phyloP scores from a whole-genome alignment of 2,888 invertebrate species.

The Drosophila trichaetosa region DNA sequence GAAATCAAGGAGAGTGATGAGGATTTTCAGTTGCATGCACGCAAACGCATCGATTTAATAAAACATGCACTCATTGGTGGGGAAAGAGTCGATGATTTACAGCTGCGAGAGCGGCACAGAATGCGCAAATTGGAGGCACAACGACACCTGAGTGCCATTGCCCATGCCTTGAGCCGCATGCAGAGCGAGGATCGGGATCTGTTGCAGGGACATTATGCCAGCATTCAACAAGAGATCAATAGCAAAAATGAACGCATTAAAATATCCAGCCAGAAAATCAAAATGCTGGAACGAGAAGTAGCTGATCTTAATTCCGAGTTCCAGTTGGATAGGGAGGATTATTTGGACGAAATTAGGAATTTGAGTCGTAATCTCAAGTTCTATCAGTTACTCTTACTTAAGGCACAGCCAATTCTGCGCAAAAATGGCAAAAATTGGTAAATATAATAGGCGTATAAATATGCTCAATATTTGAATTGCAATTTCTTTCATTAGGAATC shows the following conservation, averaged over 20 bases:
- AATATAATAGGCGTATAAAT: conserved; percentile 1
- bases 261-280: conserved; percentile 88
- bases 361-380: conserved; percentile 90
- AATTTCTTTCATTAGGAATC: conserved; percentile 86
- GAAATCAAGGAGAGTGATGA: conserved; percentile 23
- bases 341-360: conserved; percentile 91
- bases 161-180: conserved; percentile 87
- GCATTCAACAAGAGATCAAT: conserved; percentile 91
- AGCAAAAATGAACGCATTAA: conserved; percentile 89
- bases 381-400: conserved; percentile 88
- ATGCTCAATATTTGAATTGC: not conserved
- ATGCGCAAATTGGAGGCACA: conserved; percentile 90
- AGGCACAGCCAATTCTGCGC: conserved; percentile 89
- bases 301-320: conserved; percentile 92
- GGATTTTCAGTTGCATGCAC: conserved; percentile 77
- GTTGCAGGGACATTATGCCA: conserved; percentile 91
- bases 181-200: conserved; percentile 90
- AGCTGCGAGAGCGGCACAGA: conserved; percentile 89
- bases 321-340: conserved; percentile 92
- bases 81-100: conserved; percentile 90
- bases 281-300: conserved; percentile 90
- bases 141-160: conserved; percentile 87
- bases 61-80: conserved; percentile 92
- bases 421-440: conserved; percentile 91
- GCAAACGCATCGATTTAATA: conserved; percentile 87